Percentiles rank a stretch among this genome's conserved stretches.
These are phyloP conservation scores for Olivierus martensii DNA, from an alignment of 1,140 invertebrate genomes.

Conservation along the genomic window DNA sequence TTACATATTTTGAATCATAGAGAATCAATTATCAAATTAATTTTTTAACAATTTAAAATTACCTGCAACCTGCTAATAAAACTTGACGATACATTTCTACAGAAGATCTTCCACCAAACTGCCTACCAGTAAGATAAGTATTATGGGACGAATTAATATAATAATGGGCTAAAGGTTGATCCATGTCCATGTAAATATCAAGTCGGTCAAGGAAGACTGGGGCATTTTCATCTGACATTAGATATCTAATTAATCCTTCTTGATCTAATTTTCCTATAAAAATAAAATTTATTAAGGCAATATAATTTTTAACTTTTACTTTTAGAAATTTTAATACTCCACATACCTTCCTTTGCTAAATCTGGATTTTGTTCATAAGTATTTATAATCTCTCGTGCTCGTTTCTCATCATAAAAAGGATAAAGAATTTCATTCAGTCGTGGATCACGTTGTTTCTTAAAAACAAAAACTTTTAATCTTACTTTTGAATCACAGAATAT, in stretches of 20 bases:
- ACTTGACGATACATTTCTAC: slow-evolving; percentile 98
- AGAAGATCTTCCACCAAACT: slow-evolving; percentile 93
- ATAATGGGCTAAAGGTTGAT: slow-evolving; percentile 92
- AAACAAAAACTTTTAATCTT: background rate
- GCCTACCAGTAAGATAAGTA: slow-evolving; percentile 89
- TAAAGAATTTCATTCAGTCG: slow-evolving; percentile 97
- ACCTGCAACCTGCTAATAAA: slow-evolving; percentile 85
- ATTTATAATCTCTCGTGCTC: slow-evolving; percentile 81
- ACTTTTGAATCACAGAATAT: no score
- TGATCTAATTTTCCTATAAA: slow-evolving; percentile 57
- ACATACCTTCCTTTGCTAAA: slow-evolving; percentile 50
- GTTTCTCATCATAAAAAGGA: slow-evolving; percentile 89
- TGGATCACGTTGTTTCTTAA: slow-evolving; percentile 85
- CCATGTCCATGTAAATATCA: slow-evolving; percentile 97
- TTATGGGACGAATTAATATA: slow-evolving; percentile 99
- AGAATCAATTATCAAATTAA: no score
- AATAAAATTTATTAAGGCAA: background rate
- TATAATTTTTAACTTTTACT: background rate
- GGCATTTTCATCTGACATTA: slow-evolving; percentile 99
- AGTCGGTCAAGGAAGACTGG: slow-evolving; percentile 94
- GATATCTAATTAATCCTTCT: slow-evolving; percentile 89
- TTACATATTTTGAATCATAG: no score
- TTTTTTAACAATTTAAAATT: slow-evolving; percentile 17
- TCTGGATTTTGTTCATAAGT: slow-evolving; percentile 83
- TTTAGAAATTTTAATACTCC: background rate